Base-by-base conservation (phyloP, 2,888 invertebrate genomes). In the Pogonocherus hispidulus region DNA sequence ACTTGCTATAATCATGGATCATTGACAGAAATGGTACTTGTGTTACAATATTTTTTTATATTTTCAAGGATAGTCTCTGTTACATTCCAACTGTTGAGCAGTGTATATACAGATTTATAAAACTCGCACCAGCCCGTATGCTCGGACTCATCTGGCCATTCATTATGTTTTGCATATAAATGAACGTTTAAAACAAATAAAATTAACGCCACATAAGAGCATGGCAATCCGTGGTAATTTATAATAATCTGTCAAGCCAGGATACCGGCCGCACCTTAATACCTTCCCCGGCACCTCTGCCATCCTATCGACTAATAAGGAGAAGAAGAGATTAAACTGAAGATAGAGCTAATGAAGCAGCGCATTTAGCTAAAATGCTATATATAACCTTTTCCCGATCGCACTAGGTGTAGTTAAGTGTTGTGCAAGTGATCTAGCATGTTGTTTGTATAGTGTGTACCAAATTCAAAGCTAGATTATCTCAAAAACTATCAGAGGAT, bases 261-360 rank as follows among this genome's bases (percentile, higher is more conserved):
- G 41, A 41, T 41, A 14, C 41, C 41, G 41, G 41, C 41, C 41
- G 14, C 41, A 41, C 41, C 41, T 41, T n/a, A 41, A n/a, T 3
- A 41, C 41, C n/a, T 5, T 41, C n/a, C n/a, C n/a, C 4, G 41
- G 16, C 4, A n/a, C 11, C 14, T 41, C 41, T 41, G 5, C 14
- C 41, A n/a, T n/a, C 41, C 16, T 16, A 41, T n/a, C 41, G 41
- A n/a, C 41, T 41, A 41, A 41, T 41, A 41, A 41, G 41, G 41
- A 14, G 16, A 41, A 1, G 14, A 41, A 16, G n/a, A n/a, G 14
- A 5, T 41, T 14, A 41, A 4, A n/a, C 0, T 41, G 41, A 14
- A 41, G 16, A 41, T 41, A 14, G 3, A 2, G 41, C 41, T 41
- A 41, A 41, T 41, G 41, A 41, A 41, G 41, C 41, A 41, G n/a